Base-by-base conservation (phyloP, 2,113 vertebrate species). In the Rhabdornis inornatus region DNA sequence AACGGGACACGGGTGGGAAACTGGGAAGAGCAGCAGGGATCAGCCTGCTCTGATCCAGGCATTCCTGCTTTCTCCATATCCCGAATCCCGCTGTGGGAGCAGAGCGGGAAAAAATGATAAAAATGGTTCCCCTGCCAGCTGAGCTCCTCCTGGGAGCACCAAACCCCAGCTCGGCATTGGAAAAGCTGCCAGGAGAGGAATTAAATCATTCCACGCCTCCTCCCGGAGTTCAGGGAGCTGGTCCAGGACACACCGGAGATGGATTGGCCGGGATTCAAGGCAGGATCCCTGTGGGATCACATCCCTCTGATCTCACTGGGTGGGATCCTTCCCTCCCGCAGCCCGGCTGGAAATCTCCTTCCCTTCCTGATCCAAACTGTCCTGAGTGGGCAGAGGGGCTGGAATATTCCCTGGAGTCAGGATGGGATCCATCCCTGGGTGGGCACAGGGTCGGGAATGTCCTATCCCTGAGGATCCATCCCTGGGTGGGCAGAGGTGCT, bases 141-240 rank as follows among this genome's bases (percentile, higher is more conserved):
- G 68, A 63, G 22, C 33, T 63, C 47, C 56, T 53, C 17, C 39
- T 2, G 27, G 33, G 49, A 55, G 15, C 7, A 2, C 40, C 49
- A 33, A 74, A 47, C 0, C 3, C 18, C 6, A 2, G 33, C 68
- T 22, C 1, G 6, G 68, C 42, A 0, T 6, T 63, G 61, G 55
- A 59, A 90, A 94, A 87, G 37, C 37, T 74, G 66, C 87, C 52
- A 0, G 80, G 30, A 83, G 25, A 55, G 80, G 81, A n/a, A 80
- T 89, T 19, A 7, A 81, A 87, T 65, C 44, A 15, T 49, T 45
- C 55, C 44, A 0, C 0, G 7, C 39, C 30, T 85, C 20, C 39
- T 83, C 49, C 57, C 0, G 6, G 30, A 15, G 56, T 39, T 50
- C 11, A 0, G 17, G 30, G 71, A 55, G 9, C 35, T 45, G 80